Evolutionary conservation across 2,113 vertebrate species (phyloP).

Genomic region (Pseudolaguvia tuberculata): DNA sequence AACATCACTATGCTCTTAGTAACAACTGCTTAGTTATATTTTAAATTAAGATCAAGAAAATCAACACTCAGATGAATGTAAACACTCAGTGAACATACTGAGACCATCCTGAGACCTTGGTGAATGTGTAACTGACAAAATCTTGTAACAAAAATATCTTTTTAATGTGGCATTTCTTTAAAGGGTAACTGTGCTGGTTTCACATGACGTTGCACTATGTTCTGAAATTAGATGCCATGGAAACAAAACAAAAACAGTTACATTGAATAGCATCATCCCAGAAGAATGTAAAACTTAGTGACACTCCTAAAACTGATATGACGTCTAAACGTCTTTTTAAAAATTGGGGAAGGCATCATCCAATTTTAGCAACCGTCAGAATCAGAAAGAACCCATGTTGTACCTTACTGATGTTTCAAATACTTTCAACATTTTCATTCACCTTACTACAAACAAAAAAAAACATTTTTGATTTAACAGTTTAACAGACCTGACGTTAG

Average conservation of each 20-base stretch:
- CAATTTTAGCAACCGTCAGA: no score
- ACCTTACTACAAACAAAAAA: background rate
- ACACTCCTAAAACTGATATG: background rate
- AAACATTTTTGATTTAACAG: background rate
- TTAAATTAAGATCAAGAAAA: background rate
- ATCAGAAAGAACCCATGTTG: no score
- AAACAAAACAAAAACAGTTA: constrained; percentile 43
- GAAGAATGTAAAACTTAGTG: background rate
- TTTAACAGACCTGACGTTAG: constrained; percentile 65
- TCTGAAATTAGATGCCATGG: constrained; percentile 29
- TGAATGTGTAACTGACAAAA: background rate
- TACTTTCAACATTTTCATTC: background rate
- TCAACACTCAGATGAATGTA: background rate
- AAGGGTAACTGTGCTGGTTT: background rate
- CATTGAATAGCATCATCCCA: constrained; percentile 36
- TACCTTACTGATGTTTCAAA: no score
- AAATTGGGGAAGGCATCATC: background rate
- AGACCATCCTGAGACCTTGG: background rate
- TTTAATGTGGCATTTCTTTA: constrained; percentile 5
- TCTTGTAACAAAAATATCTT: background rate
- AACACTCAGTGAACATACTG: background rate
- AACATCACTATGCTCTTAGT: background rate
- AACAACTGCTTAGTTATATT: background rate
- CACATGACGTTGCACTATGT: background rate
- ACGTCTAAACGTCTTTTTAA: background rate